phyloP scores from a whole-genome alignment of 2,888 invertebrate species.

The Rotaria macrura region DNA sequence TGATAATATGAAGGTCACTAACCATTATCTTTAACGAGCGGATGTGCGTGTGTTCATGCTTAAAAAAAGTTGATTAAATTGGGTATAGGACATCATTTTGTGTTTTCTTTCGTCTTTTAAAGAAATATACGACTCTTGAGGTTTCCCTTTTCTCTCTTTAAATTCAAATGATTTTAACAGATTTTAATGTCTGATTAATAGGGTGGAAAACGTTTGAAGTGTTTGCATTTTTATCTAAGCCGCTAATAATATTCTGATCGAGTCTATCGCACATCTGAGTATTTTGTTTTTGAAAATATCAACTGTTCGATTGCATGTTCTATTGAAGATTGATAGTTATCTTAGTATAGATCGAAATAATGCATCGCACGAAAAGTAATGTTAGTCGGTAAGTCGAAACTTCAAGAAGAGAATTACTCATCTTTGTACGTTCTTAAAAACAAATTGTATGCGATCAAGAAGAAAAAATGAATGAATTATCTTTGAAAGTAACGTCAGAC shows the following conservation, averaged over 20 bases:
- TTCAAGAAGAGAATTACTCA: not conserved
- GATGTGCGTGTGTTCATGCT: not conserved
- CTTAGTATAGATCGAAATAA: not conserved
- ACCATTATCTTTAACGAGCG: not conserved
- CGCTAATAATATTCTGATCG: not conserved
- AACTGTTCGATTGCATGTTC: not conserved
- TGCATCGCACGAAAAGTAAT: not conserved
- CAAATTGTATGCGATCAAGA: not conserved
- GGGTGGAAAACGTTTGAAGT: not conserved
- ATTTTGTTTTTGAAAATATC: not conserved
- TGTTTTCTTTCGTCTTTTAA: not conserved
- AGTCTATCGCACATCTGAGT: not conserved
- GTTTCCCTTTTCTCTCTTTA: not conserved
- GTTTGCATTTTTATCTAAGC: not conserved
- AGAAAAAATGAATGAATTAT: not conserved
- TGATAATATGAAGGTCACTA: not conserved
- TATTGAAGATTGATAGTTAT: not conserved
- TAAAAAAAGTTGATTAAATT: not conserved
- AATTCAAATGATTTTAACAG: not conserved
- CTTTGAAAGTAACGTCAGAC: not conserved
- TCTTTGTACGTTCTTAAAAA: not conserved
- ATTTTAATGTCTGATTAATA: not conserved
- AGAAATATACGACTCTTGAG: not conserved
- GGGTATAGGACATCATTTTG: not conserved
- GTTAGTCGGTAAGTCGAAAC: not conserved